phyloP scores from a whole-genome alignment of 1,140 invertebrate species.

The Gonioctena quinquepunctata region DNA sequence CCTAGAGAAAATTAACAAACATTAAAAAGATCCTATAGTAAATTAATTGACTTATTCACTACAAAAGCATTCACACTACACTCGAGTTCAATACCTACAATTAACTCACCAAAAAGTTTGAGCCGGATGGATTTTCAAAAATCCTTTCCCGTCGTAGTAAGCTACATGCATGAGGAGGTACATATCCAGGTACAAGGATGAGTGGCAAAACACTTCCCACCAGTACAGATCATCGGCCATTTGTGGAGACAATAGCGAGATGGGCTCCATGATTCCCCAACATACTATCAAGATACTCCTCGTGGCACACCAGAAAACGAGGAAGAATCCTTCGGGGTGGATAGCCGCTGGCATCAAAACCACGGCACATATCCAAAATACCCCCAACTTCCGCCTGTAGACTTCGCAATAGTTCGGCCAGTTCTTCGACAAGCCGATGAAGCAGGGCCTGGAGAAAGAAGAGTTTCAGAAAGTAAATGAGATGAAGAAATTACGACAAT shows the following conservation, averaged over 20 bases:
- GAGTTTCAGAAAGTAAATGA: no score
- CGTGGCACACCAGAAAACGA: neutral
- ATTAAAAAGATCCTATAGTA: no score
- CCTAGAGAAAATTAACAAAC: no score
- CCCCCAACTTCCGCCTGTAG: neutral
- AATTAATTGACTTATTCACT: no score
- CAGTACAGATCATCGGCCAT: slow-evolving; percentile 1
- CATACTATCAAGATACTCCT: neutral
- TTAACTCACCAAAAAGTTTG: slow-evolving; percentile 6
- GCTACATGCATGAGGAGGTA: slow-evolving; percentile 3
- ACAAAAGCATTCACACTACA: no score
- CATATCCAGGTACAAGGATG: slow-evolving; percentile 4
- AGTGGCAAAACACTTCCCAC: neutral
- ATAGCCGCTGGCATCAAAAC: neutral
- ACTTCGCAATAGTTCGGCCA: neutral
- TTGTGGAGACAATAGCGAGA: neutral
- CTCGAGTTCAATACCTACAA: no score
- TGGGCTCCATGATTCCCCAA: neutral
- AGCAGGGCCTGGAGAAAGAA: neutral
- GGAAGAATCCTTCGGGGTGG: slow-evolving; percentile 12
- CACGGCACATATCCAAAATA: neutral
- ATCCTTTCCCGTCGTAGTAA: neutral
- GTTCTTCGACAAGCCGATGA: neutral
- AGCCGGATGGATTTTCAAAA: neutral
- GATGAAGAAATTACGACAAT: no score